These are phyloP conservation scores for Cavia aperea DNA, from an alignment of 2,113 vertebrate genomes.

Conservation along the genomic window DNA sequence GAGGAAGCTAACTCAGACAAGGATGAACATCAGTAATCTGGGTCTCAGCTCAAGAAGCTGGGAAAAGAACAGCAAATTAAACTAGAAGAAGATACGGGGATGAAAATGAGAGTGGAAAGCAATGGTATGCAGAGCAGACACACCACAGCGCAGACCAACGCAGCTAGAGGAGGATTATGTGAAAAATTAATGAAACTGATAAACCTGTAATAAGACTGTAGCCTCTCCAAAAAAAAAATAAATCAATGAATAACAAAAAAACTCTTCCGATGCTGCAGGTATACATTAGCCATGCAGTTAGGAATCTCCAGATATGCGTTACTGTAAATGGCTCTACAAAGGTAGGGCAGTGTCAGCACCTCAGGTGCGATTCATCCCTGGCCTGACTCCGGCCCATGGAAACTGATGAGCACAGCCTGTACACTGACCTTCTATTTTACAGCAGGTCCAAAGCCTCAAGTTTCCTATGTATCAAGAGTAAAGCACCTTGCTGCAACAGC, in stretches of 20 bases:
- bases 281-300: neutral
- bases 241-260: neutral
- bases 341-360: neutral
- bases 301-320: neutral
- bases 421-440: neutral
- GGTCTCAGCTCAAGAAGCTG: neutral
- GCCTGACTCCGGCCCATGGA: neutral
- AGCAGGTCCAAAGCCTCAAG: neutral
- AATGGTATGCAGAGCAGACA: neutral
- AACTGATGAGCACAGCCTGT: neutral
- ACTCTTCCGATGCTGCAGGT: neutral
- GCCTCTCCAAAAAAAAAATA: neutral
- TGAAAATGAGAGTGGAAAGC: neutral
- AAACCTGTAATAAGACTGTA: neutral
- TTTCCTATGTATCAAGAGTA: neutral
- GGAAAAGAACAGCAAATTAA: neutral
- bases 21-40: neutral
- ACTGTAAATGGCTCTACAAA: neutral
- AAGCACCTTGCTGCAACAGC: neutral
- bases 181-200: slow-evolving; percentile 26
- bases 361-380: neutral
- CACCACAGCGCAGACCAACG: neutral
- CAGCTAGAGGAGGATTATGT: neutral
- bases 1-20: neutral
- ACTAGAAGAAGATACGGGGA: neutral